Evolutionary conservation across 2,888 invertebrate species (phyloP), one percentile per base, ranked within the genome.

Genomic region (Andrena haemorrhoa): DNA sequence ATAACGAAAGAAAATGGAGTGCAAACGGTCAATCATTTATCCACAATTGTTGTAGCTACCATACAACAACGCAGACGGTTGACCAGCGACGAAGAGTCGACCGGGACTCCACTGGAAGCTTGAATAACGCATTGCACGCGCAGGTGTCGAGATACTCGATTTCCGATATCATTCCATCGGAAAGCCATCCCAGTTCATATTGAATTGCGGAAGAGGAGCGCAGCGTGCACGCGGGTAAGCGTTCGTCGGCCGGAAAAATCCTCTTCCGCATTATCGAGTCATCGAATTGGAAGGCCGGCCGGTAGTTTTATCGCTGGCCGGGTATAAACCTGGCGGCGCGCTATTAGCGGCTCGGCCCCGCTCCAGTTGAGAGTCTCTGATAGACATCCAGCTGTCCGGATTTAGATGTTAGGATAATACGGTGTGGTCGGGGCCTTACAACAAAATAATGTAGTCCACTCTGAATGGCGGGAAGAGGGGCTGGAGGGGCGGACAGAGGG

Each of bases 391-490:
- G 93, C 94, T 94, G 94, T 93, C 92, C 90, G 93, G 94, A 94
- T 94, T 94, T 93, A 94, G 94, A 94, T 93, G 93, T 94, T 93
- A 92, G 93, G 94, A 94, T 94, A 94, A 94, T 93, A 92, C 93
- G 89, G 87, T 91, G 91, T 90, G 90, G 92, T 87, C 89, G 89
- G 88, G 89, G 90, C 89, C 90, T 93, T 91, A 92, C 93, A 92
- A 91, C 92, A 88, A 92, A 93, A 93, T 93, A 93, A 93, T 93
- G 90, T 92, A 93, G 93, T 93, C 93, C 93, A 91, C 90, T 91
- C 84, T 92, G 92, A 92, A 93, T 93, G 90, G 90, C 85, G 88
- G 72, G 83, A 85, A 86, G 84, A 82, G 60, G 53, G 56, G 71
- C 41, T 1, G 53, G 82, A 58, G 76, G 81, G 73, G 60, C 16